A percentile compares a stretch with the other conserved stretches of the same genome.
These are phyloP conservation scores for Rhinopomastus cyanomelas DNA, from an alignment of 2,113 vertebrate species.

Conservation along the genomic window DNA sequence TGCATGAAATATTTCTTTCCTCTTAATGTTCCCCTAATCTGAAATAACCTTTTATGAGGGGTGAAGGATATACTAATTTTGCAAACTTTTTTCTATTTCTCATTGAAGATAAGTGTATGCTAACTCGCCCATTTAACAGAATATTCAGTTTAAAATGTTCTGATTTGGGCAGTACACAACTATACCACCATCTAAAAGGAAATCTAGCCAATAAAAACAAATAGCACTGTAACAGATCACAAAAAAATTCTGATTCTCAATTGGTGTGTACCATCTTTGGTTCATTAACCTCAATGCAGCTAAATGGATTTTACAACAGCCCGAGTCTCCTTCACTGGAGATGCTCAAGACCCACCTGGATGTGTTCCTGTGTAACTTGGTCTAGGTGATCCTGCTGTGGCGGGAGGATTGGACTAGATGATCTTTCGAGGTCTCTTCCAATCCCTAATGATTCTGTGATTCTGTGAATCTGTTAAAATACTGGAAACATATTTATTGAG, in stretches of 20 bases:
- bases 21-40: background rate
- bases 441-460: too few species aligned
- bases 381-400: too few species aligned
- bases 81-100: conserved; percentile 23
- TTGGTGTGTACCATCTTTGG: background rate
- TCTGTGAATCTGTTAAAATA: background rate
- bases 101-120: background rate
- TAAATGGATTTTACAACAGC: conserved; percentile 56
- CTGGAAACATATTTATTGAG: background rate
- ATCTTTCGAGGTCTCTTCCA: too few species aligned
- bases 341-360: too few species aligned
- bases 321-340: too few species aligned
- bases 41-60: background rate
- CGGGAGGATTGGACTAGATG: too few species aligned
- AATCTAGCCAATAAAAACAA: conserved; percentile 50
- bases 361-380: too few species aligned
- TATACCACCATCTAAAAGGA: background rate
- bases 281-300: conserved; percentile 43
- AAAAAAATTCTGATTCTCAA: conserved; percentile 24
- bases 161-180: background rate
- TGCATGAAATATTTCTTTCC: background rate
- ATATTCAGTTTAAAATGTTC: conserved; percentile 24
- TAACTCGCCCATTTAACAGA: conserved; percentile 23
- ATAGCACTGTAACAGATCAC: conserved; percentile 38
- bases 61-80: conserved; percentile 15